Evolutionary conservation across 2,888 invertebrate species (phyloP).

Genomic region (Thalpophila matura): DNA sequence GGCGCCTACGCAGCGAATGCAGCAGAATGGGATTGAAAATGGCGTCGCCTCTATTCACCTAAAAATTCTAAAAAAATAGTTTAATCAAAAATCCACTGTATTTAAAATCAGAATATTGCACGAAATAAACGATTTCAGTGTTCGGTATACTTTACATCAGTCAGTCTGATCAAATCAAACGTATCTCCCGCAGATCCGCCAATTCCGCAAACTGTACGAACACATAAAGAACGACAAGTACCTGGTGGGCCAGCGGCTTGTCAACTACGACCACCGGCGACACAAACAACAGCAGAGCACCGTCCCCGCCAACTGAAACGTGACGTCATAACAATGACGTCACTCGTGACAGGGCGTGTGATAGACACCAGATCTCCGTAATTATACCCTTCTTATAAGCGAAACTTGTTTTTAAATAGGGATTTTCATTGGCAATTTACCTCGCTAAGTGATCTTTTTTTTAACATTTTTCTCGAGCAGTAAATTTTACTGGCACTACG

Average conservation of each 20-base stretch:
- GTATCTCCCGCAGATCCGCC: constrained; percentile 93
- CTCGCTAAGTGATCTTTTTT: constrained; percentile 52
- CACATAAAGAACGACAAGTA: constrained; percentile 99
- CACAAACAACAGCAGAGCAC: constrained; percentile 88
- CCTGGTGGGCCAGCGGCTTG: constrained; percentile 98
- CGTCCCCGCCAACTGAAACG: constrained; percentile 74
- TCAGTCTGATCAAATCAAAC: neutral
- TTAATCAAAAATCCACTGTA: no score
- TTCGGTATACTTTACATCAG: no score
- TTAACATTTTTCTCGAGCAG: constrained; percentile 29
- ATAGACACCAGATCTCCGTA: constrained; percentile 55
- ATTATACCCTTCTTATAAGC: constrained; percentile 61
- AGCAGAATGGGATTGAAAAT: no score
- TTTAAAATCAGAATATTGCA: no score
- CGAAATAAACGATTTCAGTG: no score
- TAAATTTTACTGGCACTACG: constrained; percentile 29
- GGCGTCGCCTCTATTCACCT: no score
- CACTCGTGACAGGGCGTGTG: constrained; percentile 55
- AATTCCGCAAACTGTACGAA: constrained; percentile 98
- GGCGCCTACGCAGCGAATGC: constrained; percentile 87
- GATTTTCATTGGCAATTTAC: constrained; percentile 44
- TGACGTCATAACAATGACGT: constrained; percentile 42
- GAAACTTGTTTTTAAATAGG: constrained; percentile 58
- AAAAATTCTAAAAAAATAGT: no score
- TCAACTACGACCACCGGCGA: constrained; percentile 98